Evolutionary conservation across 2,113 vertebrate species (phyloP).

Genomic region (Mionectes macconnelli): DNA sequence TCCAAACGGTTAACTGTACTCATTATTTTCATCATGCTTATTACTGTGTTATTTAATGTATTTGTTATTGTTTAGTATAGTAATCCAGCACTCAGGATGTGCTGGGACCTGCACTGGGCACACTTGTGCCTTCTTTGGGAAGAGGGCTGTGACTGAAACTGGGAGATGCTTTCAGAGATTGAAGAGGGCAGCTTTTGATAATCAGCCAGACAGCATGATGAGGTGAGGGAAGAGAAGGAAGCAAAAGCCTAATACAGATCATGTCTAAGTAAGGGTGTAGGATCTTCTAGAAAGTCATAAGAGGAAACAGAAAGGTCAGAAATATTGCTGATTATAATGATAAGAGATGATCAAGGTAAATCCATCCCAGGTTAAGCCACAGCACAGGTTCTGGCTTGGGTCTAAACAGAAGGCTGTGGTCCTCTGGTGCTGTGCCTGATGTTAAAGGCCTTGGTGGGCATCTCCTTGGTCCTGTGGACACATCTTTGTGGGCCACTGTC

Average conservation of each 20-base stretch:
- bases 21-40: conserved; percentile 11
- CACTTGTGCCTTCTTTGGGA: not conserved
- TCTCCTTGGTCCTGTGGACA: not conserved
- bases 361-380: not conserved
- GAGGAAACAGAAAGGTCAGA: not conserved
- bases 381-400: not conserved
- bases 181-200: not conserved
- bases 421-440: not conserved
- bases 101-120: not conserved
- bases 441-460: not conserved
- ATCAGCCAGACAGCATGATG: not conserved
- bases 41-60: conserved; percentile 24
- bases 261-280: not conserved
- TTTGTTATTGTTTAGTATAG: conserved; percentile 30
- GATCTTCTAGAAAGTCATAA: not conserved
- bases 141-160: not conserved
- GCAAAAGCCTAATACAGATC: not conserved
- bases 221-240: not conserved
- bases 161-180: not conserved
- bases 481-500: not conserved
- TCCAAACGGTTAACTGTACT: conserved; percentile 39
- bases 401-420: not conserved
- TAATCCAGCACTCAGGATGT: not conserved
- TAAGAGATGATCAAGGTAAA: not conserved
- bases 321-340: not conserved